phyloP scores from a whole-genome alignment of 2,888 invertebrate genomes.

The Leptothorax acervorum region DNA sequence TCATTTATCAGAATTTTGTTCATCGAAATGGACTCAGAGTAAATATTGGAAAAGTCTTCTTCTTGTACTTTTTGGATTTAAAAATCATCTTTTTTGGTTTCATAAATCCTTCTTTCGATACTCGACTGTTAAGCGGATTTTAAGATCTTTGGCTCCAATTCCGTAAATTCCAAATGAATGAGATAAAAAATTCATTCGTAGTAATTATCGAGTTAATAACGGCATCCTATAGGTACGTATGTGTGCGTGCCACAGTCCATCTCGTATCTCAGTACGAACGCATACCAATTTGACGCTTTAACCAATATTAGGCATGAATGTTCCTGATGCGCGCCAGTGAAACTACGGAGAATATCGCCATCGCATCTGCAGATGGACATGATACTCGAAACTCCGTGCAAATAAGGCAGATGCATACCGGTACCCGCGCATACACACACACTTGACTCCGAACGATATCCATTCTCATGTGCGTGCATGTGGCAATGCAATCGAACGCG shows the following conservation, averaged over 20 bases:
- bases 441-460: not conserved
- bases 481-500: conserved; percentile 20
- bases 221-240: not conserved
- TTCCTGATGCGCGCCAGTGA: conserved; percentile 30
- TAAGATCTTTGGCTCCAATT: not conserved
- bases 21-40: not conserved
- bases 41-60: not conserved
- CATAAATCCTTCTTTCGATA: not conserved
- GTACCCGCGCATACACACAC: not conserved
- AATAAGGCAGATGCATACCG: conserved; percentile 30
- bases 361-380: conserved; percentile 24
- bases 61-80: not conserved
- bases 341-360: conserved; percentile 12
- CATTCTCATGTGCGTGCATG: not conserved
- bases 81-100: not conserved
- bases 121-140: not conserved
- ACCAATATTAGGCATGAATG: conserved; percentile 18
- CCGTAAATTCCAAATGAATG: not conserved
- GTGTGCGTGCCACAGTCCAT: not conserved
- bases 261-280: not conserved
- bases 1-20: not conserved
- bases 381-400: conserved; percentile 30
- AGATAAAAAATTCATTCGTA: not conserved
- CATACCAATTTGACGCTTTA: conserved; percentile 9
- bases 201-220: not conserved